Evolutionary conservation across 2,888 invertebrate species (phyloP), one percentile per base, ranked within the genome.

Genomic region (Patella depressa): DNA sequence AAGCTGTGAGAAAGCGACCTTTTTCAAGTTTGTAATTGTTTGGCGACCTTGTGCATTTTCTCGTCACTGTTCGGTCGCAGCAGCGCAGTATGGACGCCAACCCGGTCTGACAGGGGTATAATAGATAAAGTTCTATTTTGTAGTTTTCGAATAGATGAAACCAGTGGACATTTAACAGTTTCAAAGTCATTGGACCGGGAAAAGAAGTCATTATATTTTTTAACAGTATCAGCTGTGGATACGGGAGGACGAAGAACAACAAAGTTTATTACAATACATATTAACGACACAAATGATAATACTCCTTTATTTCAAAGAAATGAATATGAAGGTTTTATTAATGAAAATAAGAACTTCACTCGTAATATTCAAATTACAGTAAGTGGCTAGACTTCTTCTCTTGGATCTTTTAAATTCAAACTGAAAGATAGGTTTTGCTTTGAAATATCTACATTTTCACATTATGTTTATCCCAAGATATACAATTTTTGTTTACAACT

Each of bases 221-320:
- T 97, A 77, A 95, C 95, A 0, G 93, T 96, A 77, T 95, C 95
- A 80, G 96, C 96, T 0, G 94, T 93, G 81, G 97, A 97, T 88
- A 96, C 96, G 0, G 96, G 96, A 0, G 95, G 95, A 0, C 83
- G 87, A 19, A 81, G 84, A 45, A 81, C 87, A 24, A 85, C 86
- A 2, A 85, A 84, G 17, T 87, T 86, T 70, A 82, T 91, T 15
- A 83, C 83, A 11, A 80, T 91, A 29, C 82, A 71, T 19, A 80
- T 91, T 11, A 78, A 74, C 11, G 91, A 91, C 76, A 81, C 84
- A 11, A 91, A 91, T 76, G 90, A 91, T 79, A 85, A 89, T 34
- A 34, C 83, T 1, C 91, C 91, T 7, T 76, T 81, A 29, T 89
- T 90, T 77, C 71, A 79, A 11, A 80, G 87, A 70, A 75, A 81